Conservation (phyloP, 2,888 invertebrate species). For the Mimachlamys varia region DNA sequence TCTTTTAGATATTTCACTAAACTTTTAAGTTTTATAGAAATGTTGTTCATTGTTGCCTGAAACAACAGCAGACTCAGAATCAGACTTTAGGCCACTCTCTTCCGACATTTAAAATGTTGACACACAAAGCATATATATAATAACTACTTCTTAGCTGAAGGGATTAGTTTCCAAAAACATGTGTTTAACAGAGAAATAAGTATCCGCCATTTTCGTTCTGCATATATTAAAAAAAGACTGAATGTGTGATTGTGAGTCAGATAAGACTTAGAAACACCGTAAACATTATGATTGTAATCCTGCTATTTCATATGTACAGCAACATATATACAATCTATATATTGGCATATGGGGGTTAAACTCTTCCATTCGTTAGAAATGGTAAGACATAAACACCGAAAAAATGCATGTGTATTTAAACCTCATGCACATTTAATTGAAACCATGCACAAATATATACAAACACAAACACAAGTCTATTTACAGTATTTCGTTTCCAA, state of each 20-base stretch:
- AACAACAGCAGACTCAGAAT: not conserved
- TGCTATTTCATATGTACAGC: not conserved
- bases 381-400: not conserved
- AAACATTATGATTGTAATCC: not conserved
- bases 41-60: too few species aligned
- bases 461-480: not conserved
- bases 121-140: not conserved
- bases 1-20: too few species aligned
- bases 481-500: slow-evolving; percentile 25
- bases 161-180: not conserved
- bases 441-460: not conserved
- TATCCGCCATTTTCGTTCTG: not conserved
- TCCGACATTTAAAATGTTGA: not conserved
- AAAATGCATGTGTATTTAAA: not conserved
- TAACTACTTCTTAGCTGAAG: not conserved
- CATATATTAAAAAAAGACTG: not conserved
- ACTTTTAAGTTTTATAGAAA: too few species aligned
- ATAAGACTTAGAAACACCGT: not conserved
- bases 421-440: not conserved
- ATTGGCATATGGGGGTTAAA: not conserved
- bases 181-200: not conserved
- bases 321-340: not conserved
- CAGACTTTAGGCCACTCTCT: not conserved
- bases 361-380: not conserved
- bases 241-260: not conserved